phyloP scores from a whole-genome alignment of 2,888 invertebrate genomes.

The Eupeodes latifasciatus region DNA sequence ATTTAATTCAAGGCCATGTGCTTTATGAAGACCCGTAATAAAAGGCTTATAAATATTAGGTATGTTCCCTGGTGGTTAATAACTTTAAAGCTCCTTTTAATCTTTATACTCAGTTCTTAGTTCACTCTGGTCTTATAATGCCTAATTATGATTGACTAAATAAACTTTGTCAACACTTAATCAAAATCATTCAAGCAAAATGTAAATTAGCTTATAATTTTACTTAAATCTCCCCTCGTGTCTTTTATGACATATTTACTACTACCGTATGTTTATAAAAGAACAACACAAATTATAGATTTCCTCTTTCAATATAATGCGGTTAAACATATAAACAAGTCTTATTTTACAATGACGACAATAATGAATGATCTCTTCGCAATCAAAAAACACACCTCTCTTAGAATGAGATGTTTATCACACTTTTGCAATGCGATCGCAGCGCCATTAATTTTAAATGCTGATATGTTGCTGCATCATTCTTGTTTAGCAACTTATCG shows the following conservation, averaged over 20 bases:
- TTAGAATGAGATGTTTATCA: conserved; percentile 65
- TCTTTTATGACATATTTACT: conserved; percentile 9
- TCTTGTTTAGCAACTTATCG: conserved; percentile 72
- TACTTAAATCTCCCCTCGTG: conserved; percentile 41
- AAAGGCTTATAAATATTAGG: not conserved
- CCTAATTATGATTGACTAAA: conserved; percentile 33
- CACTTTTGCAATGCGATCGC: conserved; percentile 4
- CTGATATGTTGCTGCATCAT: conserved; percentile 65
- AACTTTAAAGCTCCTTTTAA: not conserved
- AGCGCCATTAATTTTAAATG: conserved; percentile 29
- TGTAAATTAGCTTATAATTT: conserved; percentile 42
- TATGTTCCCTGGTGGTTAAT: not conserved
- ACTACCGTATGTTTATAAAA: not conserved
- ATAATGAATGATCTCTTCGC: conserved; percentile 45
- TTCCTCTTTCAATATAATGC: not conserved
- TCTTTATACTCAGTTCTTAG: not conserved
- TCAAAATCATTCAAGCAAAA: conserved; percentile 40
- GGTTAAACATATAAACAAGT: conserved; percentile 1
- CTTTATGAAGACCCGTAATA: not conserved
- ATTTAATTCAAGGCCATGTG: not conserved
- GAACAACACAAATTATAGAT: conserved; percentile 39
- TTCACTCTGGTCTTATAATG: not conserved
- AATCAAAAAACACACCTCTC: conserved; percentile 43
- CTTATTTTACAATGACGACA: conserved; percentile 6
- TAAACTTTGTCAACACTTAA: conserved; percentile 42